Evolutionary conservation across 2,888 invertebrate genomes (phyloP).

Genomic region (Cremastinae sp.): DNA sequence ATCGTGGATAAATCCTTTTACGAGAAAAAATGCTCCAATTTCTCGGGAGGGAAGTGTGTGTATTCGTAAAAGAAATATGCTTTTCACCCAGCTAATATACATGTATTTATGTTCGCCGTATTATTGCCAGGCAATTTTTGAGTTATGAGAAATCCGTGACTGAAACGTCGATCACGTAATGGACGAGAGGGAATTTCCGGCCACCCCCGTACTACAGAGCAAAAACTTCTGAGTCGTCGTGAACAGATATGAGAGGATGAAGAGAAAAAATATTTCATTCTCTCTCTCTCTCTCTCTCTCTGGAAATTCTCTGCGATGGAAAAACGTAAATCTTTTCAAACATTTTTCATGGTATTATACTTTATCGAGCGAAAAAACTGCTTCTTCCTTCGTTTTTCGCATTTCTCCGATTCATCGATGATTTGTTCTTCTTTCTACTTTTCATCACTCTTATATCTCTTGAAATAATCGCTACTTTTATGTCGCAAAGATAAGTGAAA

Average conservation of each 20-base stretch:
- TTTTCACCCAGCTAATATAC: neutral
- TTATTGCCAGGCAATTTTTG: constrained; percentile 43
- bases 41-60: neutral
- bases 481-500: constrained; percentile 2
- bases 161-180: constrained; percentile 49
- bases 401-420: neutral
- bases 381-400: neutral
- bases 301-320: neutral
- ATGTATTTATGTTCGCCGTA: neutral
- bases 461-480: no score
- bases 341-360: neutral
- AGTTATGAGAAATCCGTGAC: constrained; percentile 43
- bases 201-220: constrained; percentile 13
- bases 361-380: neutral
- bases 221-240: neutral
- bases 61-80: neutral
- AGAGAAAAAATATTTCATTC: constrained; percentile 28
- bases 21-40: constrained; percentile 37
- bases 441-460: neutral
- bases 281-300: constrained; percentile 24
- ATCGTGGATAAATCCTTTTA: constrained; percentile 37
- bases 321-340: neutral
- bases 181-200: neutral
- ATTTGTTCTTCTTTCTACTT: neutral
- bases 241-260: no score